Conservation (phyloP, 2,888 invertebrate genomes). For the Lasioglossum malachurum region DNA sequence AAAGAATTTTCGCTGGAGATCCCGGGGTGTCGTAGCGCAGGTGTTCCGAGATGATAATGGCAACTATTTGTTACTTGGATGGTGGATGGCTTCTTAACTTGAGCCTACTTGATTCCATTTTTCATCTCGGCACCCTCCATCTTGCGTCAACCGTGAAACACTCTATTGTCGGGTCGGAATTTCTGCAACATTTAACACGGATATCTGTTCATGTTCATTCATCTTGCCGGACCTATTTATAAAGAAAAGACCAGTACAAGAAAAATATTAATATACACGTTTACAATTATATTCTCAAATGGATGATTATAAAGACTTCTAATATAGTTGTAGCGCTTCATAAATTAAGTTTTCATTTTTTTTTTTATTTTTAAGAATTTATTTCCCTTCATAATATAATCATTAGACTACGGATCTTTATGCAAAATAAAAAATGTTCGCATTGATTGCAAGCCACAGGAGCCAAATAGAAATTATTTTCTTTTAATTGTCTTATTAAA, state of each 20-base stretch:
- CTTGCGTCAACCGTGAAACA: too few relatives aligned
- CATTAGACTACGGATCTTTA: too few relatives aligned
- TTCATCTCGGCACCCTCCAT: background rate
- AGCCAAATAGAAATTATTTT: too few relatives aligned
- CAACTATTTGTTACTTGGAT: background rate
- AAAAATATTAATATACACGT: background rate
- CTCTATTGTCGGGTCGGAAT: background rate
- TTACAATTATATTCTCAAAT: background rate
- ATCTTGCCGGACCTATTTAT: background rate
- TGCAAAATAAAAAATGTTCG: too few relatives aligned
- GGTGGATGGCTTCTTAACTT: background rate
- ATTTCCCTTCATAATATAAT: too few relatives aligned
- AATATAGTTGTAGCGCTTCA: background rate
- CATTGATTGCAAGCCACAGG: too few relatives aligned
- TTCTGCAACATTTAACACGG: background rate
- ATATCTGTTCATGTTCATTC: background rate
- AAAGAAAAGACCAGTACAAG: background rate
- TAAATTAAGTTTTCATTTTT: background rate
- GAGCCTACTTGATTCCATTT: slow-evolving; percentile 5
- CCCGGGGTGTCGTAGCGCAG: background rate
- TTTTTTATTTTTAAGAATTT: too few relatives aligned
- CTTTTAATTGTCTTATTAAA: too few relatives aligned
- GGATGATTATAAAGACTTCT: background rate
- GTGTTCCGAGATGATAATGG: slow-evolving; percentile 5
- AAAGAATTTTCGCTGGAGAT: slow-evolving; percentile 8